phyloP scores from a whole-genome alignment of 1,140 invertebrate species.

The Ceratina japonica region DNA sequence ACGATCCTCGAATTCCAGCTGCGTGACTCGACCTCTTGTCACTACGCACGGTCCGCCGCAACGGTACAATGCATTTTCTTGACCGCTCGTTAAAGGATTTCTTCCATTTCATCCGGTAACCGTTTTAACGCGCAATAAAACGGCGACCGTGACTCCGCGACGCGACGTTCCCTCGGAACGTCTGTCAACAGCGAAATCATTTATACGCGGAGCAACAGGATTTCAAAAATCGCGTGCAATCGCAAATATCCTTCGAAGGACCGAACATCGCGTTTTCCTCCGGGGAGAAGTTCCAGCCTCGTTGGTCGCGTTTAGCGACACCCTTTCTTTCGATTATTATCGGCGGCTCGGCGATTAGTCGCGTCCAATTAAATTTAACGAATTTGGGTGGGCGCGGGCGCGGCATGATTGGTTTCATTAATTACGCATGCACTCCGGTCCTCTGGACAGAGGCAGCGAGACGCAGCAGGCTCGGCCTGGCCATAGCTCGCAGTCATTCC shows the following conservation, averaged over 20 bases:
- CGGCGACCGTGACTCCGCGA: not conserved
- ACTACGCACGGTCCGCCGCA: not conserved
- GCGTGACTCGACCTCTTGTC: slow-evolving; percentile 27
- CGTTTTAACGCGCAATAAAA: slow-evolving; percentile 12
- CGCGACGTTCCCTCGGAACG: no score
- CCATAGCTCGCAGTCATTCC: slow-evolving; percentile 37
- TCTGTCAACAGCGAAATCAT: no score
- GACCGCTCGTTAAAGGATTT: slow-evolving; percentile 26
- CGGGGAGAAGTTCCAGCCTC: not conserved
- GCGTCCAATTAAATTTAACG: slow-evolving; percentile 79
- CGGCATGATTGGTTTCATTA: slow-evolving; percentile 78
- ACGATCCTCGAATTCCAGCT: slow-evolving; percentile 43
- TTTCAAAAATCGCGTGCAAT: not conserved
- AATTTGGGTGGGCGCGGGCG: slow-evolving; percentile 65
- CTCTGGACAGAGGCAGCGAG: slow-evolving; percentile 23
- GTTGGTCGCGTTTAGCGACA: not conserved
- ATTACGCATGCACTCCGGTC: slow-evolving; percentile 73
- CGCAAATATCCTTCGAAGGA: not conserved
- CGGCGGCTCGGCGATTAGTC: slow-evolving; percentile 65
- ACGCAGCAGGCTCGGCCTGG: slow-evolving; percentile 42
- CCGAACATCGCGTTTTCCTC: not conserved
- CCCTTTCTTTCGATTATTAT: slow-evolving; percentile 37
- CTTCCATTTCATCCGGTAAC: not conserved
- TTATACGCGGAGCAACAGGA: no score
- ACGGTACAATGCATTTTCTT: slow-evolving; percentile 26